phyloP scores from a whole-genome alignment of 2,797 vertebrate species.

The Melanogrammus aeglefinus region DNA sequence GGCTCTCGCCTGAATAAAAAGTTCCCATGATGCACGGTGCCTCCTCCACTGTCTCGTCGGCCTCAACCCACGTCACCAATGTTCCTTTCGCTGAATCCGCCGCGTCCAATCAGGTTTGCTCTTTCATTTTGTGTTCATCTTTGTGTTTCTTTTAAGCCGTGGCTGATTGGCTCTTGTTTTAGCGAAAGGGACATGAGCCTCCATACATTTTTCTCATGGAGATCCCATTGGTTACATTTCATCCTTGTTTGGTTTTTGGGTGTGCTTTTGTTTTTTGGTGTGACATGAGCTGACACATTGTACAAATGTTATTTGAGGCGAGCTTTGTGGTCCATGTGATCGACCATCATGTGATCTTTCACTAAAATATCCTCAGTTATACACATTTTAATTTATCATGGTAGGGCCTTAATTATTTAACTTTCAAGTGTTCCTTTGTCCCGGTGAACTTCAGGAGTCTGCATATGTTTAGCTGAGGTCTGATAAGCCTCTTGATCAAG shows the following conservation, averaged over 20 bases:
- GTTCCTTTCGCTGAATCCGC: constrained; percentile 95
- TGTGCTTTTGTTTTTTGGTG: background rate
- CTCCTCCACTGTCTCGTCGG: constrained; percentile 96
- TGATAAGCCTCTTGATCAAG: background rate
- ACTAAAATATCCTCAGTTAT: background rate
- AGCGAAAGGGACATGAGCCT: constrained; percentile 25
- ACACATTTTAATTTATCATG: background rate
- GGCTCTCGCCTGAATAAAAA: constrained; percentile 89
- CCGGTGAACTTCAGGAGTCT: background rate
- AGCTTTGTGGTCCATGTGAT: background rate
- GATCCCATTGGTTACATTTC: constrained; percentile 48
- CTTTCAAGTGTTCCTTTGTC: background rate
- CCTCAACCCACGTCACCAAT: constrained; percentile 94
- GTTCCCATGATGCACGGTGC: constrained; percentile 99
- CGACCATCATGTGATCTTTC: constrained; percentile 15
- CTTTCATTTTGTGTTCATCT: constrained; percentile 88
- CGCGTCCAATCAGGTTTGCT: constrained; percentile 98
- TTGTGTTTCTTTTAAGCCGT: constrained; percentile 75
- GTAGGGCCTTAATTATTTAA: background rate
- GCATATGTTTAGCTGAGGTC: background rate
- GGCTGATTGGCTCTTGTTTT: constrained; percentile 45
- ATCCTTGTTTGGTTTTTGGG: constrained; percentile 39
- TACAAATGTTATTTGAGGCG: background rate
- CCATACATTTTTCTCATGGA: constrained; percentile 29
- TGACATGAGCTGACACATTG: background rate